These are phyloP conservation scores for Clistopyga incitator DNA, from an alignment of 2,888 invertebrate species.

Conservation along the genomic window DNA sequence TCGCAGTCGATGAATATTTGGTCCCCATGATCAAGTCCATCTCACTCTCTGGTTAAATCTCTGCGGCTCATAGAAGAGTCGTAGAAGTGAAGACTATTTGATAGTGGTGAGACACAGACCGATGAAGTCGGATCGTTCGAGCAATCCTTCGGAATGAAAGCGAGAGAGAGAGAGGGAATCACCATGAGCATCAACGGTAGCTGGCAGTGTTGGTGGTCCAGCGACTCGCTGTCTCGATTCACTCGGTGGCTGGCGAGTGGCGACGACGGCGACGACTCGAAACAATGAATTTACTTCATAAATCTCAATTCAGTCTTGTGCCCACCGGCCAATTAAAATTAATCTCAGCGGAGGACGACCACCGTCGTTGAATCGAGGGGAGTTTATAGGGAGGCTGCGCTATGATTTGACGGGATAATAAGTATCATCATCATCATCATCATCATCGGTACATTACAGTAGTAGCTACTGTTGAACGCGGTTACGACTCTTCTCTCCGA, in stretches of 20 bases:
- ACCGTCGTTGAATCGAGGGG: slow-evolving; percentile 71
- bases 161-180: slow-evolving; percentile 47
- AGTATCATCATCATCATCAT: slow-evolving; percentile 27
- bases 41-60: slow-evolving; percentile 47
- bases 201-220: slow-evolving; percentile 80
- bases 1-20: neutral
- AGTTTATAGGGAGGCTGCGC: slow-evolving; percentile 39
- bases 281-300: slow-evolving; percentile 84
- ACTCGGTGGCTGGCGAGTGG: slow-evolving; percentile 35
- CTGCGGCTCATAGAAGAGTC: slow-evolving; percentile 65
- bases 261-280: slow-evolving; percentile 75
- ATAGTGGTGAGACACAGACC: slow-evolving; percentile 74
- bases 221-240: slow-evolving; percentile 40
- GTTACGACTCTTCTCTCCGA: neutral
- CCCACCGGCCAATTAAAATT: slow-evolving; percentile 82
- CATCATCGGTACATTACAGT: slow-evolving; percentile 1
- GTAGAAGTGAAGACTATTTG: slow-evolving; percentile 80
- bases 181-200: slow-evolving; percentile 54
- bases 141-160: slow-evolving; percentile 35
- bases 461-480: slow-evolving; percentile 11
- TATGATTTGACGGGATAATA: slow-evolving; percentile 32
- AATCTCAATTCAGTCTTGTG: slow-evolving; percentile 82
- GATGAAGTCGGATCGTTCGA: slow-evolving; percentile 55
- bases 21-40: neutral
- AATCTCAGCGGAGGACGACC: slow-evolving; percentile 77